A percentile compares a stretch with the other conserved stretches of the same genome.
Evolutionary conservation across 2,113 vertebrate genomes (phyloP).

Genomic region (Psephotus haematonotus): DNA sequence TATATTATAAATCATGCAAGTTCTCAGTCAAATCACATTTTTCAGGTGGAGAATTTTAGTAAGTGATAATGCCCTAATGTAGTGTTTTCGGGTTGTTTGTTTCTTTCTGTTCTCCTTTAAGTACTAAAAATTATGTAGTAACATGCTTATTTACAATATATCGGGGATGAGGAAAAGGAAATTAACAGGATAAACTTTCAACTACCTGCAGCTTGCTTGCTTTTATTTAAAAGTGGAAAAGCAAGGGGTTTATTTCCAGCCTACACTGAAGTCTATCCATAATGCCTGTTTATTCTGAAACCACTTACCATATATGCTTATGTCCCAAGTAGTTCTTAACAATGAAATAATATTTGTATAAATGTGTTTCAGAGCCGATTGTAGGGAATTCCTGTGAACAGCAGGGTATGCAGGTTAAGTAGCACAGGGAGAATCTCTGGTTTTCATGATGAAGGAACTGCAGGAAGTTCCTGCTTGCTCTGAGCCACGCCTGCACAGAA

Average conservation of each 20-base stretch:
- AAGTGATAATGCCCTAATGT: not conserved
- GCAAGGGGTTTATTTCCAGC: not conserved
- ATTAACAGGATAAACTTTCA: not conserved
- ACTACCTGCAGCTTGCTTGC: not conserved
- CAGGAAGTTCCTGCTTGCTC: not conserved
- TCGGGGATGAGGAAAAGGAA: not conserved
- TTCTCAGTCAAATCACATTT: not conserved
- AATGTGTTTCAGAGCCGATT: not conserved
- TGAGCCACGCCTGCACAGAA: not conserved
- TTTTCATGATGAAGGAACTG: not conserved
- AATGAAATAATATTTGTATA: not conserved
- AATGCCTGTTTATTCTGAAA: not conserved
- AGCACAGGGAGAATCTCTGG: not conserved
- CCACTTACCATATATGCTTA: not conserved
- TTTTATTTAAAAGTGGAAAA: not conserved
- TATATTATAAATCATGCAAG: not conserved
- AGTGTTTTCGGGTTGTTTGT: not conserved
- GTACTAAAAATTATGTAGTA: not conserved
- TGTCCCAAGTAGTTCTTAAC: not conserved
- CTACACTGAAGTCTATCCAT: not conserved
- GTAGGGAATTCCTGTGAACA: not conserved
- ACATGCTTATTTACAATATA: not conserved
- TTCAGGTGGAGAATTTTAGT: not conserved
- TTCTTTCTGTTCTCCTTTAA: not conserved
- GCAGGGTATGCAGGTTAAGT: not conserved